Conservation (phyloP, 2,888 invertebrate genomes). For the Corythucha ciliata region DNA sequence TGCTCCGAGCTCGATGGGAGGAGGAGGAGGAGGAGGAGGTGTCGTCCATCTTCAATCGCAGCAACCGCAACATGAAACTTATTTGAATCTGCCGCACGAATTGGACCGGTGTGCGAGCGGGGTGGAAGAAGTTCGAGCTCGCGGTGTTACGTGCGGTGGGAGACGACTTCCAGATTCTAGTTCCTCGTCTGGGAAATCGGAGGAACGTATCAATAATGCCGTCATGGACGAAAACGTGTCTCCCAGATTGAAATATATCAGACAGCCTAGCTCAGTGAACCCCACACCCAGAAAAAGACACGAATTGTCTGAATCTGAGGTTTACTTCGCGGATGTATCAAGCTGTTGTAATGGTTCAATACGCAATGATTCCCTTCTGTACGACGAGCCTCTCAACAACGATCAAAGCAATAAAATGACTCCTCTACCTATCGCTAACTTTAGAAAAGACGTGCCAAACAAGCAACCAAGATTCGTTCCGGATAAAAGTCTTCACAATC, state of each 20-base stretch:
- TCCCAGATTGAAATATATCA: constrained; percentile 44
- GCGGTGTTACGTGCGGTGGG: no score
- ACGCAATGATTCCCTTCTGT: constrained; percentile 47
- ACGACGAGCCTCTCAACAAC: constrained; percentile 48
- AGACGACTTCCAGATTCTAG: constrained; percentile 21
- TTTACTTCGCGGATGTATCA: constrained; percentile 78
- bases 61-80: constrained; percentile 21
- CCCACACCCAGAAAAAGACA: constrained; percentile 39
- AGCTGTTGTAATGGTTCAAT: constrained; percentile 65
- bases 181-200: constrained; percentile 23
- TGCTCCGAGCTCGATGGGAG: no score
- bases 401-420: constrained; percentile 23
- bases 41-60: no score
- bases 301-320: constrained; percentile 67
- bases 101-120: constrained; percentile 8
- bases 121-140: no score
- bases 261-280: constrained; percentile 18
- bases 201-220: constrained; percentile 12
- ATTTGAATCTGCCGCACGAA: constrained; percentile 22
- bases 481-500: constrained; percentile 19
- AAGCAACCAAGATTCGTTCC: constrained; percentile 27
- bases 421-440: constrained; percentile 5
- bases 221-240: constrained; percentile 36
- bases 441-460: constrained; percentile 20
- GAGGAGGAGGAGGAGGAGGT: no score